Evolutionary conservation across 2,888 invertebrate genomes (phyloP).

Genomic region (Drosophila colorata): DNA sequence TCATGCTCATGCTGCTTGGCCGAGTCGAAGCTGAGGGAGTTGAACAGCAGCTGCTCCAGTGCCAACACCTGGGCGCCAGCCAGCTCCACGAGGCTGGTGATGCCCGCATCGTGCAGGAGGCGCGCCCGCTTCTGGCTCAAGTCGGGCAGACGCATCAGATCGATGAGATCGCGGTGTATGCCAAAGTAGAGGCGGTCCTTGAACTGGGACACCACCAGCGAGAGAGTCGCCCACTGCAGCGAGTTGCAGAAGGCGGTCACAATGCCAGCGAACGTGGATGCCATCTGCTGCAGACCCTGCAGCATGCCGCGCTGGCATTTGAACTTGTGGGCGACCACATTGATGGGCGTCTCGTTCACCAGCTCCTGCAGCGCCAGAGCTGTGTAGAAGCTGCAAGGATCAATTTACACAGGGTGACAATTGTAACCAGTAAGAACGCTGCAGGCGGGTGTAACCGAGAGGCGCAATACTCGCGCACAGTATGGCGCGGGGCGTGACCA

Average conservation of each 20-base stretch:
- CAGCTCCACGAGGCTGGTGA: slow-evolving; percentile 91
- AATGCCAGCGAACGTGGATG: slow-evolving; percentile 98
- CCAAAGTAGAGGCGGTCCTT: slow-evolving; percentile 98
- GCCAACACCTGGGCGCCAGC: slow-evolving; percentile 90
- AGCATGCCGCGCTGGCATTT: slow-evolving; percentile 95
- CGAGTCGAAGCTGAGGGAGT: slow-evolving; percentile 94
- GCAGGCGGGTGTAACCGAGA: no score
- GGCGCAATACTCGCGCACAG: no score
- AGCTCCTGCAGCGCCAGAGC: slow-evolving; percentile 96
- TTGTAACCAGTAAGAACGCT: no score
- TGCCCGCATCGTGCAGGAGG: slow-evolving; percentile 92
- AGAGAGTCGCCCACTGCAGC: slow-evolving; percentile 96
- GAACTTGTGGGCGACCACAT: slow-evolving; percentile 93
- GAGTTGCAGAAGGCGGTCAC: slow-evolving; percentile 97
- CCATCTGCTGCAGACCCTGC: slow-evolving; percentile 96
- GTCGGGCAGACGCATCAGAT: slow-evolving; percentile 93
- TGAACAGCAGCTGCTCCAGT: slow-evolving; percentile 91
- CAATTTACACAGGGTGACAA: not conserved
- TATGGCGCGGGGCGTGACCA: no score
- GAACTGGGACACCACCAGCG: slow-evolving; percentile 95
- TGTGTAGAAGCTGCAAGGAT: slow-evolving; percentile 90
- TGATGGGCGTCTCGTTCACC: slow-evolving; percentile 94
- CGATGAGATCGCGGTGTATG: slow-evolving; percentile 95
- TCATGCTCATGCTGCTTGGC: slow-evolving; percentile 91
- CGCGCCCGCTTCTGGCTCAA: slow-evolving; percentile 94